Conservation (phyloP, 2,797 vertebrate species). For the Gallirallus australis region DNA sequence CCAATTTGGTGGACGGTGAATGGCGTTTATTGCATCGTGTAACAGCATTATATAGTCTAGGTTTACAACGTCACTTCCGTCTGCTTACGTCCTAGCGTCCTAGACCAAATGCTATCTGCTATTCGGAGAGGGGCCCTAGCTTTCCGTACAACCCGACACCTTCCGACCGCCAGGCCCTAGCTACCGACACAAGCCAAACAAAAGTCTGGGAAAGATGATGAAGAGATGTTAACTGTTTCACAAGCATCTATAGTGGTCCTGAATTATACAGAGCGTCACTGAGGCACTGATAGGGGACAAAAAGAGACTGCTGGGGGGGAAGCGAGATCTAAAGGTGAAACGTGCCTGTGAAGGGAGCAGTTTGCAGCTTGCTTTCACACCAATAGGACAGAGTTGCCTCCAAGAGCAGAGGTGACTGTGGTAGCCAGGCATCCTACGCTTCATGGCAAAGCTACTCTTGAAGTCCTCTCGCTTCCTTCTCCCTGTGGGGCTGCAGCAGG, state of each 20-base stretch:
- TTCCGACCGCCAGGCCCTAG: no score
- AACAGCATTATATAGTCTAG: no score
- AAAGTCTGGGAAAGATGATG: not conserved
- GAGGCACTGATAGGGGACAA: not conserved
- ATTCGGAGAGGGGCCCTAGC: no score
- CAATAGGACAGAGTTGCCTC: not conserved
- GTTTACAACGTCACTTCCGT: no score
- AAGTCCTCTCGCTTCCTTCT: slow-evolving; percentile 35
- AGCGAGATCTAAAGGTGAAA: not conserved
- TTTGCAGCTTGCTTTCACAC: not conserved
- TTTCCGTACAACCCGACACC: no score
- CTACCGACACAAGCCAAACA: not conserved
- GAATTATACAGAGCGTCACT: not conserved
- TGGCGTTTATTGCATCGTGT: no score
- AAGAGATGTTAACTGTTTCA: not conserved
- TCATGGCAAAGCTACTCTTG: slow-evolving; percentile 43
- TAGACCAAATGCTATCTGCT: no score
- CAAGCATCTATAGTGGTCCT: not conserved
- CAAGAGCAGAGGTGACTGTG: not conserved
- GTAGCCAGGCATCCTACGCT: not conserved
- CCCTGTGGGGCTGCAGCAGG: slow-evolving; percentile 32
- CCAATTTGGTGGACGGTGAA: no score
- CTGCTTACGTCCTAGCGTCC: no score
- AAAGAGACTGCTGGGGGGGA: not conserved
- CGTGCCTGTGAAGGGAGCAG: not conserved